A percentile compares a stretch with the other conserved stretches of the same genome.
Evolutionary conservation across 2,888 invertebrate species (phyloP).

Genomic region (Epistrophe eligans): DNA sequence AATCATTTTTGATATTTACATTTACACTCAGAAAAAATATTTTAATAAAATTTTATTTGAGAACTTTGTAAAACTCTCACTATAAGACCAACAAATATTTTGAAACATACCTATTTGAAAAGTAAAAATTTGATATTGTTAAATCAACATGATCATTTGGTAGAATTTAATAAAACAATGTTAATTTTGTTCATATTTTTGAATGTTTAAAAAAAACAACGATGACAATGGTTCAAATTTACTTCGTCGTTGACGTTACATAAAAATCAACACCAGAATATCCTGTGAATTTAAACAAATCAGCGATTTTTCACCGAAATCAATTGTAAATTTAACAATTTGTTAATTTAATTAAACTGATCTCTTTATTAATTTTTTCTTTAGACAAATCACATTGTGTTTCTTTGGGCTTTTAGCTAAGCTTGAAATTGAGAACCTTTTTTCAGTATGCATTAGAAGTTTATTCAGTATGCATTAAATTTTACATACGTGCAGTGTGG

Average conservation of each 20-base stretch:
- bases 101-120: too few relatives aligned
- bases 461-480: too few relatives aligned
- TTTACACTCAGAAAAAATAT: background rate
- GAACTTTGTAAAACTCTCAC: background rate
- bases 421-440: too few relatives aligned
- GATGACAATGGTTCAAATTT: background rate
- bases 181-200: background rate
- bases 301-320: background rate
- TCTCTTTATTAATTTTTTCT: too few relatives aligned
- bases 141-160: background rate
- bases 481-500: too few relatives aligned
- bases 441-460: too few relatives aligned
- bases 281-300: background rate
- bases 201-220: background rate
- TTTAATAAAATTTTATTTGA: background rate
- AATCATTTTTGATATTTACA: conserved; percentile 46
- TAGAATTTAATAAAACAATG: background rate
- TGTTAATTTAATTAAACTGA: background rate
- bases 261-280: background rate
- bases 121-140: background rate
- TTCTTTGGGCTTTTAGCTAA: too few relatives aligned
- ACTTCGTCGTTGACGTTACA: background rate
- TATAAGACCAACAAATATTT: too few relatives aligned
- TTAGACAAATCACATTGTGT: too few relatives aligned
- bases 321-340: background rate